Evolutionary conservation across 2,888 invertebrate species (phyloP).

Genomic region (Frankliniella intonsa): DNA sequence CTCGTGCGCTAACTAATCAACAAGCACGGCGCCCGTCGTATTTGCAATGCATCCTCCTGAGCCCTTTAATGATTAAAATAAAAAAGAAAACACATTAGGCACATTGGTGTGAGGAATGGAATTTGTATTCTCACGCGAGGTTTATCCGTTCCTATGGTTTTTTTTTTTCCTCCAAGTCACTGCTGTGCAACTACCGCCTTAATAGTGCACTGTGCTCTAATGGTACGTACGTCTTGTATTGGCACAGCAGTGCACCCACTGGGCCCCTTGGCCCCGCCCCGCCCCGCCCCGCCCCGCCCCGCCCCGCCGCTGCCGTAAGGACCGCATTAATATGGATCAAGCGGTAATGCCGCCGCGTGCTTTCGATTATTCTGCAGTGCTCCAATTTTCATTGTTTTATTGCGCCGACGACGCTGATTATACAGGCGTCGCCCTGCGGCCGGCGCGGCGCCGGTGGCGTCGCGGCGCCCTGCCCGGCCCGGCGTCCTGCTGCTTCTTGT

Average conservation of each 20-base stretch:
- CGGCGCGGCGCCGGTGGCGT: not conserved
- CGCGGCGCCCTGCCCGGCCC: not conserved
- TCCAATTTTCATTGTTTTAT: constrained; percentile 27
- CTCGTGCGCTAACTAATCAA: no score
- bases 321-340: constrained; percentile 19
- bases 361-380: constrained; percentile 26
- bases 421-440: not conserved
- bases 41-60: no score
- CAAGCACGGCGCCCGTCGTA: no score
- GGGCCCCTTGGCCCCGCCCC: not conserved
- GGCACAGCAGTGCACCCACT: not conserved
- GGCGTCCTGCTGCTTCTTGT: constrained; percentile 3
- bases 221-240: not conserved
- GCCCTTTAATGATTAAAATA: no score
- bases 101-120: no score
- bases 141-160: no score
- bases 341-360: constrained; percentile 4
- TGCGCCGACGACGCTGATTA: not conserved
- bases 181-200: no score
- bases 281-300: not conserved
- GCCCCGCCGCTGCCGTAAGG: not conserved
- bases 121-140: no score
- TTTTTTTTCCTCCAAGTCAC: no score
- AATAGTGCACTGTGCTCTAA: no score
- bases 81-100: no score